Evolutionary conservation across 2,113 vertebrate species (phyloP), one percentile per base, ranked within the genome.

Genomic region (Nerophis ophidion): DNA sequence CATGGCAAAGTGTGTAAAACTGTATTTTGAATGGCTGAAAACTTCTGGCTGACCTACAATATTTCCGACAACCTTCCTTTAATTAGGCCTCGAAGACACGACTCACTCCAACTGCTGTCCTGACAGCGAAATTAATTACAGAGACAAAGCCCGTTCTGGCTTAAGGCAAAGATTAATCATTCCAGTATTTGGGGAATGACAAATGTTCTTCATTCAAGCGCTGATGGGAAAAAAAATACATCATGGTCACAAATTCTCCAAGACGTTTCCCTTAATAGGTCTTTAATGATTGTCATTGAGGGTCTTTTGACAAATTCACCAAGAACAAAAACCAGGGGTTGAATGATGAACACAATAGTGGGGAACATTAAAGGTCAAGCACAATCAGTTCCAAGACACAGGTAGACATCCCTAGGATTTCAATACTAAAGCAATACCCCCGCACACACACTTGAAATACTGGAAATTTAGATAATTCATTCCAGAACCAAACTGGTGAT

Each of bases 101-200:
- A 75, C 74, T 83, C 72, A 68, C 82, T 84, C 77, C 79, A 80
- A 85, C 69, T 70, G 75, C 83, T 68, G 79, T 87, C 84, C 82
- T 75, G 58, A 79, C 83, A 82, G 83, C 77, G 79, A 82, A 85
- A 86, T 86, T 81, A 83, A 88, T 88, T 85, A 88, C 77, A 63
- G 75, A 84, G 78, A 86, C 80, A 85, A 88, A 86, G 80, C 79
- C 72, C 77, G 75, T 79, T 81, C 74, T 76, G 48, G 78, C 84
- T 83, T 71, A 65, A 75, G 75, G 80, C 77, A 72, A 72, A 76
- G 81, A 85, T 83, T 75, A 85, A 85, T 88, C 83, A 82, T 78
- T 79, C 75, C 75, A 67, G 80, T 75, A 81, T 85, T 85, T 85
- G 76, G 75, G 77, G 74, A 83, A 79, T 82, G 83, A 85, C 81